Percentiles rank a stretch among this genome's conserved stretches.
phyloP scores from a whole-genome alignment of 1,140 invertebrate genomes.

The Tetraneura akinire region DNA sequence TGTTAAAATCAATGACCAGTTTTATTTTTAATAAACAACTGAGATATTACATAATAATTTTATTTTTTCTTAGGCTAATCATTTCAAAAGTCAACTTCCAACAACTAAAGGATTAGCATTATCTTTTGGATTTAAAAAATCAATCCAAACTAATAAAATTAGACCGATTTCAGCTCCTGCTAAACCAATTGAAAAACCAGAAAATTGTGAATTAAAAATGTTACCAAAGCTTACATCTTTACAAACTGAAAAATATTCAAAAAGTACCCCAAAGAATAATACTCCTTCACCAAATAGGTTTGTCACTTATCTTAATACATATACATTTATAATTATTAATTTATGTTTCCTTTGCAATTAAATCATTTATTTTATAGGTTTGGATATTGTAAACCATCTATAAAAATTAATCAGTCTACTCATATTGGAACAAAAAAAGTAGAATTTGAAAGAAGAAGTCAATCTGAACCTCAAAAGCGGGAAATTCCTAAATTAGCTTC shows the following conservation, averaged over 20 bases:
- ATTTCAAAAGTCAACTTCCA: neutral
- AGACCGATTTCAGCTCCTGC: constrained; percentile 26
- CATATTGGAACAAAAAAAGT: constrained; percentile 22
- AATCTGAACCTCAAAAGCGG: constrained; percentile 45
- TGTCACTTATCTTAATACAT: neutral
- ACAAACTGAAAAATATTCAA: neutral
- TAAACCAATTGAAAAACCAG: neutral
- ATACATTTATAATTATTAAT: neutral
- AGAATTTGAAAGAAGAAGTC: constrained; percentile 42
- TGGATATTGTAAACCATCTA: constrained; percentile 42
- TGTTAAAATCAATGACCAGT: neutral
- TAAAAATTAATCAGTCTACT: constrained; percentile 22
- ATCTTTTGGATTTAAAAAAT: constrained; percentile 43
- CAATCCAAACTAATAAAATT: constrained; percentile 20
- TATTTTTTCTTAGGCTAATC: constrained; percentile 23
- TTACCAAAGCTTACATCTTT: neutral
- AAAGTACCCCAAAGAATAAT: constrained; percentile 12
- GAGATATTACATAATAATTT: neutral
- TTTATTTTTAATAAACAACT: neutral
- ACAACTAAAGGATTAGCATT: constrained; percentile 33
- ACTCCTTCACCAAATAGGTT: constrained; percentile 43
- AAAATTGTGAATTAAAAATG: constrained; percentile 15
- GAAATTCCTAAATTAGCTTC: constrained; percentile 39
- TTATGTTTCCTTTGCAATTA: neutral
- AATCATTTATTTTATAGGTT: constrained; percentile 25